Evolutionary conservation across 2,113 vertebrate species (phyloP).

Genomic region (Brachypodius melanocephalos): DNA sequence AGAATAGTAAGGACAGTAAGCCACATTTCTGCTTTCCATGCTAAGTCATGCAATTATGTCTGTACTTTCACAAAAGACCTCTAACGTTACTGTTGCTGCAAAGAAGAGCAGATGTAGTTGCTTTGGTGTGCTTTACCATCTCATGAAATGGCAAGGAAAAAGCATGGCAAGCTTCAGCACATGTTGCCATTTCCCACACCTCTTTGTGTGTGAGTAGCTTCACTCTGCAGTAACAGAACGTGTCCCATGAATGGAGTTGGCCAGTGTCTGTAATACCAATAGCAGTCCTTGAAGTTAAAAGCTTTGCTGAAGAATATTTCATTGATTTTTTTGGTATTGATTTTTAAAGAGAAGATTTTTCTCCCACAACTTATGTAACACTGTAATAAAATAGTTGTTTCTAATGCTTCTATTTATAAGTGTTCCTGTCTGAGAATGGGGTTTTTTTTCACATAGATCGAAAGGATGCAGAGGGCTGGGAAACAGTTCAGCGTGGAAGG

Average conservation of each 20-base stretch:
- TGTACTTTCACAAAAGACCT: not conserved
- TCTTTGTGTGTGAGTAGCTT: not conserved
- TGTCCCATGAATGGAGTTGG: not conserved
- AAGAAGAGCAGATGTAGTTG: not conserved
- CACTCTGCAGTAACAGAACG: not conserved
- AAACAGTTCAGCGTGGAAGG: conserved; percentile 93
- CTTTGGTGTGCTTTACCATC: not conserved
- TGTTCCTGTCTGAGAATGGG: not conserved
- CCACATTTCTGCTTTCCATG: not conserved
- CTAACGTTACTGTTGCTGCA: rapidly evolving
- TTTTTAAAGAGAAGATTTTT: not conserved
- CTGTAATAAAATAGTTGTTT: not conserved
- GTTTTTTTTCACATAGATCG: conserved; percentile 71
- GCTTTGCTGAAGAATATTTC: not conserved
- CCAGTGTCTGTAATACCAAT: not conserved
- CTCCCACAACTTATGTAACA: not conserved
- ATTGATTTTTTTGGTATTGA: not conserved
- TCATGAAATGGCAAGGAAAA: not conserved
- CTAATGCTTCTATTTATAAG: not conserved
- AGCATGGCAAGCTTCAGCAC: not conserved
- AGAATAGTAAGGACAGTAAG: not conserved
- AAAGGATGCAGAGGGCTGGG: conserved; percentile 95
- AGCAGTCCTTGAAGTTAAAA: not conserved
- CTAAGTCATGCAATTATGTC: rapidly evolving
- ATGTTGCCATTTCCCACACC: not conserved